Conservation (phyloP, 92 coral and sea anemone species). For the Meandrina meandrites region DNA sequence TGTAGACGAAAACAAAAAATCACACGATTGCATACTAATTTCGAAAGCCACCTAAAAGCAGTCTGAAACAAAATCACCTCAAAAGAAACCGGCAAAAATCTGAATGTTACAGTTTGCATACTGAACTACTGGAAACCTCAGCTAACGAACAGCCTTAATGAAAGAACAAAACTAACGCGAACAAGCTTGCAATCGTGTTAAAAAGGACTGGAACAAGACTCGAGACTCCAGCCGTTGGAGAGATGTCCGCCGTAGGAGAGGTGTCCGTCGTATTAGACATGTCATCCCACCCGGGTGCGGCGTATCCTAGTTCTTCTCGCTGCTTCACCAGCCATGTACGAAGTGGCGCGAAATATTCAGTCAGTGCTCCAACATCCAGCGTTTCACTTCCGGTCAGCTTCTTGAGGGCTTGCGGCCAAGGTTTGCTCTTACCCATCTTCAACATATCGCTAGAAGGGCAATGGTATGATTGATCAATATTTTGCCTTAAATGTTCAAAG, state of each 20-base stretch:
- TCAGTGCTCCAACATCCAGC: conserved; percentile 75
- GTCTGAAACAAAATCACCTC: neutral
- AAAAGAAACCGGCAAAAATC: neutral
- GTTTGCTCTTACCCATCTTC: conserved; percentile 86
- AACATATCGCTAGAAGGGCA: conserved; percentile 72
- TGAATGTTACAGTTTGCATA: neutral
- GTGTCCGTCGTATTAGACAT: too few relatives aligned
- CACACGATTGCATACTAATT: too few relatives aligned
- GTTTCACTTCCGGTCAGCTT: conserved; percentile 74
- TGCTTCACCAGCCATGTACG: conserved; percentile 74
- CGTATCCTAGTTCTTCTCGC: conserved; percentile 56
- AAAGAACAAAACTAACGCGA: neutral
- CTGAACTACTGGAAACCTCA: neutral
- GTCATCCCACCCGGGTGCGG: conserved; percentile 76
- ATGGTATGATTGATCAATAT: neutral
- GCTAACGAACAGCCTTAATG: neutral
- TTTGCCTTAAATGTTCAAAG: too few relatives aligned
- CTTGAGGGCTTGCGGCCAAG: conserved; percentile 87
- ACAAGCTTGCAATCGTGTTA: neutral
- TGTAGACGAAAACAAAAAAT: too few relatives aligned
- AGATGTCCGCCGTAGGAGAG: neutral
- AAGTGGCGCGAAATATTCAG: conserved; percentile 79
- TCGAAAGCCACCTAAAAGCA: neutral
- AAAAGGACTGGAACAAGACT: neutral
- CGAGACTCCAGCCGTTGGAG: neutral